Evolutionary conservation across 2,797 vertebrate species (phyloP).

Genomic region (Tiaroga cobitis): DNA sequence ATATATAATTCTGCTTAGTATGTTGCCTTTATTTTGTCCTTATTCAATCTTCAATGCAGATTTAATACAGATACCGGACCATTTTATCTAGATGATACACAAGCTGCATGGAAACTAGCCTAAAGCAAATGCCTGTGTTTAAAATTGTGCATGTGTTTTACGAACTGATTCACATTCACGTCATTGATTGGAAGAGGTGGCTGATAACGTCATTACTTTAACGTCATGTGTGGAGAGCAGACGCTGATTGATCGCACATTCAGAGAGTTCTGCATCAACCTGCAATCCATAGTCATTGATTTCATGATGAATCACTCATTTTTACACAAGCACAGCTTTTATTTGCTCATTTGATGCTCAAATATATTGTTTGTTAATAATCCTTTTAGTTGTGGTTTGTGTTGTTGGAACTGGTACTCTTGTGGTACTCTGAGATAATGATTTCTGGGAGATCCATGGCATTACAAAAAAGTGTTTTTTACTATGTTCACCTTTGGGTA

Average conservation of each 20-base stretch:
- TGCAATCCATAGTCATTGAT: background rate
- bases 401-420: background rate
- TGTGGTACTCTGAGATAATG: background rate
- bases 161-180: background rate
- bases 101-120: background rate
- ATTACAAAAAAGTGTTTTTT: background rate
- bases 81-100: background rate
- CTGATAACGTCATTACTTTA: background rate
- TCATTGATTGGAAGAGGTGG: background rate
- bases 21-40: background rate
- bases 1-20: background rate
- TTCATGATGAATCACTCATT: background rate
- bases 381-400: background rate
- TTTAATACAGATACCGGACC: background rate
- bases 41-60: background rate
- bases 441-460: background rate
- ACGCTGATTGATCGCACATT: constrained; percentile 8
- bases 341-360: background rate
- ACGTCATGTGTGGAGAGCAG: background rate
- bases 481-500: too few species aligned
- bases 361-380: background rate
- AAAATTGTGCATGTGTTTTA: background rate
- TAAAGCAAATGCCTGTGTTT: background rate
- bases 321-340: constrained; percentile 3
- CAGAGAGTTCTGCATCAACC: background rate